Conservation (phyloP, 2,888 invertebrate species). For the Galerucella pusilla region DNA sequence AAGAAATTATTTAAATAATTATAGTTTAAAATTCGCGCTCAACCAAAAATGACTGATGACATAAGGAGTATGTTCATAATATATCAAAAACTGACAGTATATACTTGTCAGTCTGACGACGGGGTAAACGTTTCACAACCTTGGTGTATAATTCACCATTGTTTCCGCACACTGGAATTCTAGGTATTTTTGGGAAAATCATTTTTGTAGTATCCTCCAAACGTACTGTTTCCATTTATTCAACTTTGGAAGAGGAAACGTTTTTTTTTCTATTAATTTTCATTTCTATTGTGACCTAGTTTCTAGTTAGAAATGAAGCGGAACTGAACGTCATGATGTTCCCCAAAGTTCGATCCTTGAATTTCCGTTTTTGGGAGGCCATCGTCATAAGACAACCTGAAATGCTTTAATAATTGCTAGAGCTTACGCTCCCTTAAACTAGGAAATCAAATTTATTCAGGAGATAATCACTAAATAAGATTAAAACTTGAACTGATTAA, state of each 20-base stretch:
- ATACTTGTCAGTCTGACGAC: no score
- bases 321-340: background rate
- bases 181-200: no score
- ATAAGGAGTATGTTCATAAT: no score
- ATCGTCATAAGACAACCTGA: slow-evolving; percentile 5
- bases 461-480: background rate
- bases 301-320: background rate
- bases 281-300: background rate
- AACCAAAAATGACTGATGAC: no score
- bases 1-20: no score
- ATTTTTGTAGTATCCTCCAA: background rate
- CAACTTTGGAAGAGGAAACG: background rate
- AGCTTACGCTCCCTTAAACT: background rate
- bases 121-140: no score
- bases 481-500: slow-evolving; percentile 9
- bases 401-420: background rate
- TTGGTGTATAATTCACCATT: background rate
- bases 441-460: background rate
- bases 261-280: background rate
- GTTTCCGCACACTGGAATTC: background rate
- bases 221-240: background rate
- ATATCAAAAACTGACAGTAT: no score
- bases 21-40: no score
- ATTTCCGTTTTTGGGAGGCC: slow-evolving; percentile 3
- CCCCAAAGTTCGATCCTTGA: background rate